These are phyloP conservation scores for Petrolisthes manimaculis DNA, from an alignment of 2,888 invertebrate genomes.

Conservation along the genomic window DNA sequence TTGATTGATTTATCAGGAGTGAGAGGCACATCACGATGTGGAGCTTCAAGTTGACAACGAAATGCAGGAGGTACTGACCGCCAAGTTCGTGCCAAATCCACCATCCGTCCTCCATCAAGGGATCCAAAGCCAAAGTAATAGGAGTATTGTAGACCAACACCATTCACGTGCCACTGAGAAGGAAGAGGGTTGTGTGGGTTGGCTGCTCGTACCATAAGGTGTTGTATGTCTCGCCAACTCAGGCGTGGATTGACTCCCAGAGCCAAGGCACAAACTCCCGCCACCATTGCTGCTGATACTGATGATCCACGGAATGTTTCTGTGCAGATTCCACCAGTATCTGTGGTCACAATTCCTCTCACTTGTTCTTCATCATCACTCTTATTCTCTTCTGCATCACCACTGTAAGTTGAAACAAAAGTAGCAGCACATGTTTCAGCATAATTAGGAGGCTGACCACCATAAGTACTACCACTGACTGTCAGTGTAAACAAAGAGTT, in stretches of 20 bases:
- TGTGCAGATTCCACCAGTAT: slow-evolving; percentile 45
- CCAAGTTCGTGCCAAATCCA: slow-evolving; percentile 37
- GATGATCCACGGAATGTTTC: slow-evolving; percentile 51
- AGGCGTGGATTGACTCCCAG: slow-evolving; percentile 32
- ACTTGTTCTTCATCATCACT: slow-evolving; percentile 27
- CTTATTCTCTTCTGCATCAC: slow-evolving; percentile 37
- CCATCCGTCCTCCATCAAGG: slow-evolving; percentile 37
- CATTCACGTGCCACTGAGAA: slow-evolving; percentile 43
- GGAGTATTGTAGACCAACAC: slow-evolving; percentile 34
- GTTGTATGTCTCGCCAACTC: slow-evolving; percentile 46
- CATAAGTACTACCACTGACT: slow-evolving; percentile 45
- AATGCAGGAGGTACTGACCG: slow-evolving; percentile 36
- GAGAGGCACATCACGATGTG: slow-evolving; percentile 33
- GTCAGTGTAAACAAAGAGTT: slow-evolving; percentile 69
- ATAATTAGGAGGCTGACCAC: slow-evolving; percentile 31
- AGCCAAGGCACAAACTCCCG: slow-evolving; percentile 45
- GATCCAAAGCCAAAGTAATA: slow-evolving; percentile 52
- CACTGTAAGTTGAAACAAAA: slow-evolving; percentile 52
- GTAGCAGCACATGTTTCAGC: slow-evolving; percentile 48
- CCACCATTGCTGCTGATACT: slow-evolving; percentile 51
- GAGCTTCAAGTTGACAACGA: slow-evolving; percentile 27
- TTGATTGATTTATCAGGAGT: slow-evolving; percentile 1
- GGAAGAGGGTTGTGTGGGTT: slow-evolving; percentile 48
- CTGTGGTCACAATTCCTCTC: slow-evolving; percentile 45
- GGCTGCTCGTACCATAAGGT: slow-evolving; percentile 46